Base-by-base conservation (phyloP, 2,113 vertebrate genomes). In the Odontophorus gujanensis region DNA sequence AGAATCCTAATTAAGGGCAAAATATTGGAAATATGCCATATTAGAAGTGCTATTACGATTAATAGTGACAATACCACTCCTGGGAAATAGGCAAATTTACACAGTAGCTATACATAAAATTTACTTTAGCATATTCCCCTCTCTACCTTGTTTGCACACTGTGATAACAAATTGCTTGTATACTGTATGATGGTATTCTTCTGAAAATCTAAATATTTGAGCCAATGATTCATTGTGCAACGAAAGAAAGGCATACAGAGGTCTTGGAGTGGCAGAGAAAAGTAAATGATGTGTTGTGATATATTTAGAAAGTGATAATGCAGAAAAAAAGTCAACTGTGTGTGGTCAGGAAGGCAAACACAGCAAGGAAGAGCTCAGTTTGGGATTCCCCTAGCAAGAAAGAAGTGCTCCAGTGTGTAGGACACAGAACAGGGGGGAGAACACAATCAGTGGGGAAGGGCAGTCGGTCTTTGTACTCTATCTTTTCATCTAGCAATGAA, bases 1-100 rank as follows among this genome's bases (percentile, higher is more conserved):
- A 85, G 96, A 96, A 97, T 97, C 92, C 93, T 95, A 96, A 97
- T 96, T 96, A 96, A 95, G 93, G 79, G 53, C 84, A 22, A 92
- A 96, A 95, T 96, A 97, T 97, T 97, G 97, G 96, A 94, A 96
- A 97, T 94, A 89, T 93, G 96, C 95, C 96, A 93, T 97, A 96
- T 97, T 97, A 96, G 96, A 94, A 95, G 93, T 1, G 15, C 86
- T 92, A 92, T 96, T 96, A 95, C 81, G 32, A 96, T 97, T 97
- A 97, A 95, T 97, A 96, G 95, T 95, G 95, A 95, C 95, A 95
- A 95, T 94, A 74, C 90, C 42, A 50, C 97, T 93, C 96, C 55
- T 80, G 96, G 96, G 96, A 97, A 96, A 96, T 78, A 77, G 94
- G 88, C 90, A 97, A 95, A 96, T 97, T 97, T 97, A 91, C 97